Percentiles rank a stretch among this genome's conserved stretches.
phyloP scores from a whole-genome alignment of 1,140 invertebrate genomes.

The Conus betulinus region DNA sequence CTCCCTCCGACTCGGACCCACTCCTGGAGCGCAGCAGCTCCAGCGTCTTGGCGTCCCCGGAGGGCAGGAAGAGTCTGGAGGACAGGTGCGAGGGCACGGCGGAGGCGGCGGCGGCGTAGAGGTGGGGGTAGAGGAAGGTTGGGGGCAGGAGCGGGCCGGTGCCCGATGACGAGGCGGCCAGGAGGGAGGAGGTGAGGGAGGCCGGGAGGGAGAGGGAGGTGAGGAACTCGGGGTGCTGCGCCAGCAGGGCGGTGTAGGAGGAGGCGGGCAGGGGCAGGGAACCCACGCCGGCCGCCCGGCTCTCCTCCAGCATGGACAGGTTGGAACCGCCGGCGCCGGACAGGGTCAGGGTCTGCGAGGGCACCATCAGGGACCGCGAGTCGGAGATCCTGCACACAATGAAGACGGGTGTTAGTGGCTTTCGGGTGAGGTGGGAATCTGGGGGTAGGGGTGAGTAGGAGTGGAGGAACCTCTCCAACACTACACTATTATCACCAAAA shows the following conservation, averaged over 20 bases:
- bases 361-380: conserved; percentile 39
- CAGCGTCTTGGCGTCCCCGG: conserved; percentile 60
- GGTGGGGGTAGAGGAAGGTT: conserved; percentile 65
- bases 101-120: conserved; percentile 45
- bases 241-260: conserved; percentile 58
- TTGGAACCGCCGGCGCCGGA: conserved; percentile 46
- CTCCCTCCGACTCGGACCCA: background rate
- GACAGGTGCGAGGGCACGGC: conserved; percentile 48
- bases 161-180: conserved; percentile 47
- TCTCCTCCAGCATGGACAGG: conserved; percentile 66
- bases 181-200: conserved; percentile 48
- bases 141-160: conserved; percentile 50
- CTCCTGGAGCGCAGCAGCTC: conserved; percentile 60
- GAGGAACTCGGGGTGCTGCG: conserved; percentile 49
- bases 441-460: too few species aligned
- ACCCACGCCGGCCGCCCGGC: conserved; percentile 52
- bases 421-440: too few species aligned
- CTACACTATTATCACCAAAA: too few species aligned
- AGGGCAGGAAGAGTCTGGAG: conserved; percentile 58
- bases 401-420: too few species aligned
- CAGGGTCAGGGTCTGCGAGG: conserved; percentile 54
- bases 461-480: too few species aligned
- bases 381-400: conserved; percentile 41
- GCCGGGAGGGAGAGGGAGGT: conserved; percentile 52
- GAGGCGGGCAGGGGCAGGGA: conserved; percentile 43